Evolutionary conservation across 1,140 invertebrate species (phyloP).

Genomic region (Neodiprion fabricii): DNA sequence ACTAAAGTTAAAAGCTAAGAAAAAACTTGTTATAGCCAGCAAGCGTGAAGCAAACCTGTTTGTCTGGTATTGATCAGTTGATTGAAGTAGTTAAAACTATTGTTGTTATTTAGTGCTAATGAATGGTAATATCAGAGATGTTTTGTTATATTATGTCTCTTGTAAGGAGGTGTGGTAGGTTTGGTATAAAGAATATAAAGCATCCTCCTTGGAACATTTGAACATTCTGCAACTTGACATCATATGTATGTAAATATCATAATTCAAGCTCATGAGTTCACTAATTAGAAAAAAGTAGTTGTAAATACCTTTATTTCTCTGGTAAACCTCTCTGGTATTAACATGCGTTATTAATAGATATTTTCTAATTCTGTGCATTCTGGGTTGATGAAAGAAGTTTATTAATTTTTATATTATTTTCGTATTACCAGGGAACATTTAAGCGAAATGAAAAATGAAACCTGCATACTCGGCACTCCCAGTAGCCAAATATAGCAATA

Average conservation of each 20-base stretch:
- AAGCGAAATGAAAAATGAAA: neutral
- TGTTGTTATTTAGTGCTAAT: neutral
- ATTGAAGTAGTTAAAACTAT: neutral
- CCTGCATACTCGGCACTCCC: neutral
- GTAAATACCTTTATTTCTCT: neutral
- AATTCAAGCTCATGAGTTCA: neutral
- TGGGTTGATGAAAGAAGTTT: neutral
- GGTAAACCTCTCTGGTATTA: constrained; percentile 1
- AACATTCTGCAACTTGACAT: neutral
- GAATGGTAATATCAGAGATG: neutral
- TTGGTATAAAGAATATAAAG: neutral
- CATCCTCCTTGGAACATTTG: neutral
- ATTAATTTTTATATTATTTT: neutral
- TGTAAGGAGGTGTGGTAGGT: neutral
- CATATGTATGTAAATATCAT: neutral
- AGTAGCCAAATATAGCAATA: constrained; percentile 7
- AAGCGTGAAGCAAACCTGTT: neutral
- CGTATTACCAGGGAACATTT: neutral
- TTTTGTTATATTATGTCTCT: neutral
- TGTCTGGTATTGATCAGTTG: constrained; percentile 5
- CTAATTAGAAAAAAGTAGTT: too few species aligned
- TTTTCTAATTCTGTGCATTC: constrained; percentile 3
- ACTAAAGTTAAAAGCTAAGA: neutral
- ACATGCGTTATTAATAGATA: neutral
- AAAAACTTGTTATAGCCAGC: constrained; percentile 7